Percentiles rank a stretch among this genome's conserved stretches.
These are phyloP conservation scores for Propithecus coquereli DNA, from an alignment of 2,113 vertebrate genomes.

Conservation along the genomic window DNA sequence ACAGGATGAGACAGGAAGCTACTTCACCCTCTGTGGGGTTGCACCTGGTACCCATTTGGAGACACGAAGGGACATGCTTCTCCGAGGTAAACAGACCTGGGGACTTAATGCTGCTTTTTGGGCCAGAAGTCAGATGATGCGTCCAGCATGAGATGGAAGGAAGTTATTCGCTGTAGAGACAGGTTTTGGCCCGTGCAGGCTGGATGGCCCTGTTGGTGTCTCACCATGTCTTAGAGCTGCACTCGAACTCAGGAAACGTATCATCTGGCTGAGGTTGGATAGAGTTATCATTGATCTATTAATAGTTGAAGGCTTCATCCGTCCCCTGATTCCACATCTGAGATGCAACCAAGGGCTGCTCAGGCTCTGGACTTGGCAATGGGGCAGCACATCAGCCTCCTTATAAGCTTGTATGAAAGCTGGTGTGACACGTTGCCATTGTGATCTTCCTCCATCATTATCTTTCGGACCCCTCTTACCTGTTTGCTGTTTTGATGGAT, in stretches of 20 bases:
- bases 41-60: background rate
- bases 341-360: background rate
- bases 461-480: background rate
- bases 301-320: background rate
- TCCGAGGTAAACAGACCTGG: background rate
- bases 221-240: background rate
- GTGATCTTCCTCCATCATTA: background rate
- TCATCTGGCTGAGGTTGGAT: background rate
- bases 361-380: background rate
- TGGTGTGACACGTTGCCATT: background rate
- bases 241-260: background rate
- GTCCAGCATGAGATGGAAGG: background rate
- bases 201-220: background rate
- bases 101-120: background rate
- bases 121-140: background rate
- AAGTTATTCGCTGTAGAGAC: accelerated
- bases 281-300: background rate
- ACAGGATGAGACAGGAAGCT: background rate
- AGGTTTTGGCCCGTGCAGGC: background rate
- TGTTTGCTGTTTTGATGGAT: background rate
- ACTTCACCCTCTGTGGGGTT: background rate
- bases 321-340: background rate
- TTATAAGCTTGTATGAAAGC: background rate
- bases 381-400: background rate
- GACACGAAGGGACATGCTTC: background rate